A percentile compares a stretch with the other conserved stretches of the same genome.
These are phyloP conservation scores for Acrobeloides nanus DNA, from an alignment of 2,888 invertebrate species.

Conservation along the genomic window DNA sequence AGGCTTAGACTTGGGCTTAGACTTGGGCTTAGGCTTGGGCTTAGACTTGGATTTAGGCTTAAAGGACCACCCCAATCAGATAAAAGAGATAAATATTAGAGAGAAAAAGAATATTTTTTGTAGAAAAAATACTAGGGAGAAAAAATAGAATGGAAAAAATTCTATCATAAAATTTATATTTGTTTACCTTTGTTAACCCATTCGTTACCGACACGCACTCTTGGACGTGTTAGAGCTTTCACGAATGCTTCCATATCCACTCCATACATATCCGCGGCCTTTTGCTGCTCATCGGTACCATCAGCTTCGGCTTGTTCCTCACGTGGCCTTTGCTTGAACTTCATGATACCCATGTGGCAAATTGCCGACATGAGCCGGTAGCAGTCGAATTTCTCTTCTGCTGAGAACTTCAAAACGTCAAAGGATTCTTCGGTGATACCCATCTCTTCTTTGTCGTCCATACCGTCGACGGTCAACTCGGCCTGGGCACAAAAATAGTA, in stretches of 20 bases:
- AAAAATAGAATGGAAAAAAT: too few relatives aligned
- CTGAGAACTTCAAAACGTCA: slow-evolving; percentile 77
- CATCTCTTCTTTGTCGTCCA: slow-evolving; percentile 91
- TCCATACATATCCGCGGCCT: slow-evolving; percentile 38
- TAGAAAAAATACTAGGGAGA: too few relatives aligned
- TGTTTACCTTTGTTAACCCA: slow-evolving; percentile 60
- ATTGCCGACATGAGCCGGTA: slow-evolving; percentile 96
- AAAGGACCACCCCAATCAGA: slow-evolving; percentile 36
- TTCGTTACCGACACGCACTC: slow-evolving; percentile 59
- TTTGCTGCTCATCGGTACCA: slow-evolving; percentile 61
- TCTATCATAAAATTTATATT: too few relatives aligned
- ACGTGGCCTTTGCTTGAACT: slow-evolving; percentile 99
- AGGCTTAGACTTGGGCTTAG: slow-evolving; percentile 58
- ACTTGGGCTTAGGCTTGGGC: slow-evolving; percentile 58
- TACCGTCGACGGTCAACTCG: slow-evolving; percentile 79
- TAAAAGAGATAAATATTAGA: too few relatives aligned
- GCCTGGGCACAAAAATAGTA: slow-evolving; percentile 92
- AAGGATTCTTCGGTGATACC: slow-evolving; percentile 34
- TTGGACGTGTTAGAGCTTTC: slow-evolving; percentile 58
- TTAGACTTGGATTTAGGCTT: slow-evolving; percentile 55
- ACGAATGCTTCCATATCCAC: slow-evolving; percentile 49
- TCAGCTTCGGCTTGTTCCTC: slow-evolving; percentile 92
- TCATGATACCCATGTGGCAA: slow-evolving; percentile 99
- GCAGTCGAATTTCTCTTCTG: slow-evolving; percentile 89
- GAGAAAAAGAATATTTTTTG: too few relatives aligned